Percentiles rank a stretch among this genome's conserved stretches.
Evolutionary conservation across 2,113 vertebrate species (phyloP).

Genomic region (Tupaia chinensis): DNA sequence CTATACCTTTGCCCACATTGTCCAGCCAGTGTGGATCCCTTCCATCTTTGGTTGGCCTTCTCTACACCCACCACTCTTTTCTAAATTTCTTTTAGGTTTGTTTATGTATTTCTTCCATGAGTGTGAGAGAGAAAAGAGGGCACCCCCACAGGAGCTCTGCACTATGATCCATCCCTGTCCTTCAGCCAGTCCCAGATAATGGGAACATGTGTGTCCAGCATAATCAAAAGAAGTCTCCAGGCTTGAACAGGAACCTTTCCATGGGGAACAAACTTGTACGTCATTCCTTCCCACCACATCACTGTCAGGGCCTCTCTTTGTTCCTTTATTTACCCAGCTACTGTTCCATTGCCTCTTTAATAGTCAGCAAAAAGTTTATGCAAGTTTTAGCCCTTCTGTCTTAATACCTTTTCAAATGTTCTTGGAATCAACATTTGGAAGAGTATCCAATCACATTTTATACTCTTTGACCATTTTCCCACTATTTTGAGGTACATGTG

Average conservation of each 20-base stretch:
- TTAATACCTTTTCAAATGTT: constrained; percentile 15
- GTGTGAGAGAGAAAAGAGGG: too few relatives aligned
- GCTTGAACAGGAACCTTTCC: too few relatives aligned
- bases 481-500: neutral
- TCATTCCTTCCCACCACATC: too few relatives aligned
- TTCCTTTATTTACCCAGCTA: neutral
- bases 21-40: neutral
- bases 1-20: neutral
- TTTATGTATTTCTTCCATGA: too few relatives aligned
- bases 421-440: neutral
- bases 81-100: too few relatives aligned
- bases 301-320: too few relatives aligned
- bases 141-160: too few relatives aligned
- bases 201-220: too few relatives aligned
- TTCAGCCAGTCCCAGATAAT: too few relatives aligned
- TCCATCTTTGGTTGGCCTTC: neutral
- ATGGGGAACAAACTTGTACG: too few relatives aligned
- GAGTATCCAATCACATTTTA: neutral
- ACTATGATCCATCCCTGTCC: too few relatives aligned
- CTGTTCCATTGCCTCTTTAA: neutral
- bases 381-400: neutral
- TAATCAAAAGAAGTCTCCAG: too few relatives aligned
- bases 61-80: neutral
- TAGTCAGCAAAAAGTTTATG: neutral
- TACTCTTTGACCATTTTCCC: neutral